Conservation (phyloP, 2,113 vertebrate species). For the Sinocyclocheilus anshuiensis region DNA sequence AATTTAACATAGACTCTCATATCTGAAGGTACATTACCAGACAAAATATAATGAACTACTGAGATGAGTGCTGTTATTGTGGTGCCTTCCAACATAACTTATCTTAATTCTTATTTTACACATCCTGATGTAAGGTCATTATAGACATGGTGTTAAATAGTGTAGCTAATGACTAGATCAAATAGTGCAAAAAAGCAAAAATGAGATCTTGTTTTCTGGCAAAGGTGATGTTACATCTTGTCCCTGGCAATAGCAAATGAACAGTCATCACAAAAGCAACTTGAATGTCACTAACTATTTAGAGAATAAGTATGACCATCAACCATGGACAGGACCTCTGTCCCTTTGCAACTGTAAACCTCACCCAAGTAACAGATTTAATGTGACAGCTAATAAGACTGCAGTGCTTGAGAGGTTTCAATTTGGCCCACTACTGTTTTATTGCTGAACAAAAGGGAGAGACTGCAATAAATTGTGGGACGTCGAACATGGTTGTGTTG, state of each 20-base stretch:
- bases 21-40: background rate
- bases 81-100: background rate
- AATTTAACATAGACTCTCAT: background rate
- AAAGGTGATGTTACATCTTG: slow-evolving; percentile 4
- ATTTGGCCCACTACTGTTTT: slow-evolving; percentile 39
- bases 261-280: background rate
- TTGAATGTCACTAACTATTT: slow-evolving; percentile 32
- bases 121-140: background rate
- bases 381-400: slow-evolving; percentile 44
- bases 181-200: background rate
- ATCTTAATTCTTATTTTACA: background rate
- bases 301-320: slow-evolving; percentile 32
- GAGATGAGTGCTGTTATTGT: background rate
- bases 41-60: background rate
- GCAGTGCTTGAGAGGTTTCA: slow-evolving; percentile 36
- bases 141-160: background rate
- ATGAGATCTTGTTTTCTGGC: background rate
- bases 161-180: background rate
- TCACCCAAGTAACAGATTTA: slow-evolving; percentile 54
- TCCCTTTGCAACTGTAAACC: slow-evolving; percentile 25
- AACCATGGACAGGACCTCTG: slow-evolving; percentile 10
- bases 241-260: background rate
- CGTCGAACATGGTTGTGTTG: background rate
- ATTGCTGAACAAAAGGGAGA: slow-evolving; percentile 41
- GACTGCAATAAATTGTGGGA: slow-evolving; percentile 31